A percentile compares a stretch with the other conserved stretches of the same genome.
Evolutionary conservation across 37 sponge, comb jelly and placozoan species (phyloP).

Genomic region (Diacarnus erythraeanus): DNA sequence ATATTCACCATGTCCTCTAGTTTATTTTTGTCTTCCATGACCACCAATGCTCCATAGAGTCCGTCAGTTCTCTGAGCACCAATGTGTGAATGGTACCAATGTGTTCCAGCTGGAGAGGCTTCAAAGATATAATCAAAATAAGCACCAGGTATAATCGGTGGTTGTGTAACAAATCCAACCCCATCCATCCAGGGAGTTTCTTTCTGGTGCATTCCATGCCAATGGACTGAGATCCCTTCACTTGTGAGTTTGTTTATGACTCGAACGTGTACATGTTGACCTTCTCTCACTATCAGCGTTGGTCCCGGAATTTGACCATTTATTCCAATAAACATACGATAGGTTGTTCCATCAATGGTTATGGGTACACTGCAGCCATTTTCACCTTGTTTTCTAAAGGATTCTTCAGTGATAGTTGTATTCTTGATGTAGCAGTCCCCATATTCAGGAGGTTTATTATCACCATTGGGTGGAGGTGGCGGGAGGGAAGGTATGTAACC

Average conservation of each 20-base stretch:
- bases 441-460: background rate
- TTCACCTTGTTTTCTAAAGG: background rate
- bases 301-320: slow-evolving; percentile 67
- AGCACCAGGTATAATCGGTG: slow-evolving; percentile 51
- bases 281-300: slow-evolving; percentile 50
- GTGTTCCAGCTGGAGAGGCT: slow-evolving; percentile 66
- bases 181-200: slow-evolving; percentile 82
- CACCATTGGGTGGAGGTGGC: background rate
- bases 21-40: slow-evolving; percentile 27
- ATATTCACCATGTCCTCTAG: background rate
- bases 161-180: slow-evolving; percentile 66
- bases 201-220: slow-evolving; percentile 86
- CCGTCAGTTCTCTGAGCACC: slow-evolving; percentile 82
- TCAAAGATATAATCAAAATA: slow-evolving; percentile 63
- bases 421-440: background rate
- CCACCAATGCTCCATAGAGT: slow-evolving; percentile 73
- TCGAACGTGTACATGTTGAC: slow-evolving; percentile 29
- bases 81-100: slow-evolving; percentile 87
- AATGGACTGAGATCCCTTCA: slow-evolving; percentile 74
- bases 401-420: background rate
- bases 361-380: slow-evolving; percentile 35
- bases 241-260: slow-evolving; percentile 60
- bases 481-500: slow-evolving; percentile 1
- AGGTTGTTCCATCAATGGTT: slow-evolving; percentile 46
- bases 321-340: slow-evolving; percentile 50